Conservation (phyloP, 2,888 invertebrate species). For the Tinea trinotella region DNA sequence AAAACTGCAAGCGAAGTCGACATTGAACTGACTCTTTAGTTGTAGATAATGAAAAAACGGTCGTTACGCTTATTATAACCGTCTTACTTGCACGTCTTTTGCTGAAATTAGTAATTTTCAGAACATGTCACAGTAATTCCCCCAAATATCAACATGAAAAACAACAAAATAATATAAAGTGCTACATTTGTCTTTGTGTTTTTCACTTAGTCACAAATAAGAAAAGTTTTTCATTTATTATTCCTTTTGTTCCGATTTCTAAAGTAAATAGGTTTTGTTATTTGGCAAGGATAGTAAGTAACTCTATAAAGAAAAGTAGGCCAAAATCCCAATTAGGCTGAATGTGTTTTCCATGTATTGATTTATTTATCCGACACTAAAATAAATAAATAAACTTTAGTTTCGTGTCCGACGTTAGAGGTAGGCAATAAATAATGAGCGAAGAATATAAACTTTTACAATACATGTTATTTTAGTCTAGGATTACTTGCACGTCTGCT, state of each 20-base stretch:
- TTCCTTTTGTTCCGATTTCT: not conserved
- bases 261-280: not conserved
- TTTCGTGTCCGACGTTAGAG: not conserved
- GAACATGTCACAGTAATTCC: not conserved
- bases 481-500: constrained; percentile 16
- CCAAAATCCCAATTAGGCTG: not conserved
- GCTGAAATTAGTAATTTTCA: constrained; percentile 11
- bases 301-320: not conserved
- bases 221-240: not conserved
- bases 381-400: not conserved
- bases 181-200: not conserved
- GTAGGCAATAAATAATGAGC: not conserved
- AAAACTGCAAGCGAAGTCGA: constrained; percentile 8
- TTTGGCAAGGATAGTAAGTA: not conserved
- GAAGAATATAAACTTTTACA: not conserved
- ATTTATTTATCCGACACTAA: no score
- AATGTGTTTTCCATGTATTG: no score
- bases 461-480: constrained; percentile 16
- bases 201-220: not conserved
- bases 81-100: not conserved
- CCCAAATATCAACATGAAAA: not conserved
- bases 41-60: constrained; percentile 2
- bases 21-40: constrained; percentile 5
- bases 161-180: not conserved
- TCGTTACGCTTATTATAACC: constrained; percentile 1